These are phyloP conservation scores for Seriola aureovittata DNA, from an alignment of 2,113 vertebrate species.

Conservation along the genomic window DNA sequence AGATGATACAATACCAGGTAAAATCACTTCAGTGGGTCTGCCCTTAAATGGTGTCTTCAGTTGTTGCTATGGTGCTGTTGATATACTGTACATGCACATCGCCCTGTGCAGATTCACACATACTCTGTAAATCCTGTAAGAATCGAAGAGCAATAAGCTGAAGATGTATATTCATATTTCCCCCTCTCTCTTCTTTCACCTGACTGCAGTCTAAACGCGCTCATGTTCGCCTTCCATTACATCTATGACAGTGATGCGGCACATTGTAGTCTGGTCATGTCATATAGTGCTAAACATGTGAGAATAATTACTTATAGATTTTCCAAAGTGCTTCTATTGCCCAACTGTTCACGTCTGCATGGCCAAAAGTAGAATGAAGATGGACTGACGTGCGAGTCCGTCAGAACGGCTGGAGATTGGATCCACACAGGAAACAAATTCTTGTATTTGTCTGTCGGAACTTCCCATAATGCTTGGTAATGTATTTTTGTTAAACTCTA, in stretches of 20 bases:
- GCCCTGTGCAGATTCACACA: not conserved
- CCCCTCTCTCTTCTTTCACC: not conserved
- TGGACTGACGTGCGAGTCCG: not conserved
- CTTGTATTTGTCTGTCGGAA: too few species aligned
- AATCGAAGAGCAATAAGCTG: constrained; percentile 27
- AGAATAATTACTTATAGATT: not conserved
- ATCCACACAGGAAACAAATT: not conserved
- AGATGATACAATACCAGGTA: constrained; percentile 18
- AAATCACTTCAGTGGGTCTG: not conserved
- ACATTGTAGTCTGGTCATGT: constrained; percentile 14
- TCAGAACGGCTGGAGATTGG: not conserved
- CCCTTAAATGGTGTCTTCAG: constrained; percentile 28
- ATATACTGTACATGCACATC: not conserved
- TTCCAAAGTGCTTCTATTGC: not conserved
- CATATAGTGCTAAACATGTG: not conserved
- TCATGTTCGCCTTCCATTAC: not conserved
- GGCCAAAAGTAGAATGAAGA: not conserved
- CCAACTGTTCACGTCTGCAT: not conserved
- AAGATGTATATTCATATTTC: not conserved
- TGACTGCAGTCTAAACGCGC: not conserved
- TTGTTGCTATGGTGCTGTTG: constrained; percentile 41
- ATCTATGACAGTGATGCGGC: constrained; percentile 10
- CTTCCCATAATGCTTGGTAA: too few species aligned
- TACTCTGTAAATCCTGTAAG: not conserved
- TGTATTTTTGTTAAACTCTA: too few species aligned